Conservation (phyloP, 2,888 invertebrate genomes). For the Meta bourneti region DNA sequence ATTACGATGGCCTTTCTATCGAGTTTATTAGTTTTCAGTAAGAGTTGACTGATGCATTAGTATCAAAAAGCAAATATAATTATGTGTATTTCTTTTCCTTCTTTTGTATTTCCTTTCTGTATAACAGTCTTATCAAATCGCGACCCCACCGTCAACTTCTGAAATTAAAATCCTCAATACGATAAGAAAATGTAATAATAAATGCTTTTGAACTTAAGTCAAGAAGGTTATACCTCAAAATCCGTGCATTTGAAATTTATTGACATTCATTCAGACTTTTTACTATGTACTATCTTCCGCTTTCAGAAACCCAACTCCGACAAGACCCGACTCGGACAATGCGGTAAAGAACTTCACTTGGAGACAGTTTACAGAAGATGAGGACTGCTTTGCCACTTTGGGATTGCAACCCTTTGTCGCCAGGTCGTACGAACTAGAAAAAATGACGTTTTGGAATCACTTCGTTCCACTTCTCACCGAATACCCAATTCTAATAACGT, state of each 20-base stretch:
- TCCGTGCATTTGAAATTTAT: too few relatives aligned
- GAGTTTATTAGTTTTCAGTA: too few relatives aligned
- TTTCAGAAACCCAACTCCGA: conserved; percentile 71
- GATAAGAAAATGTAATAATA: neutral
- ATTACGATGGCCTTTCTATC: too few relatives aligned
- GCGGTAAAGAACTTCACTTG: conserved; percentile 57
- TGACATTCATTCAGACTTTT: too few relatives aligned
- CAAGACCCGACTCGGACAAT: neutral
- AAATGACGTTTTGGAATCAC: conserved; percentile 76
- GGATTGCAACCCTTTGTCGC: conserved; percentile 60
- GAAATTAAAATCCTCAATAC: neutral
- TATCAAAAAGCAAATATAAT: too few relatives aligned
- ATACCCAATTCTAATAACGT: conserved; percentile 60
- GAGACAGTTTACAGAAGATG: conserved; percentile 65
- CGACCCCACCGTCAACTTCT: neutral
- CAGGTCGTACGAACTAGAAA: conserved; percentile 67
- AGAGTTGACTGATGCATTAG: too few relatives aligned
- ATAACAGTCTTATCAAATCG: neutral
- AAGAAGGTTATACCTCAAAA: too few relatives aligned
- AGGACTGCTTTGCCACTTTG: conserved; percentile 67
- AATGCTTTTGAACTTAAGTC: neutral
- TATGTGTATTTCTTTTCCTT: too few relatives aligned
- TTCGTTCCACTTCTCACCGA: conserved; percentile 75
- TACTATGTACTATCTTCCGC: neutral
- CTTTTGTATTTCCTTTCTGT: neutral